Evolutionary conservation across 1,140 invertebrate genomes (phyloP).

Genomic region (Copidosoma floridanum): DNA sequence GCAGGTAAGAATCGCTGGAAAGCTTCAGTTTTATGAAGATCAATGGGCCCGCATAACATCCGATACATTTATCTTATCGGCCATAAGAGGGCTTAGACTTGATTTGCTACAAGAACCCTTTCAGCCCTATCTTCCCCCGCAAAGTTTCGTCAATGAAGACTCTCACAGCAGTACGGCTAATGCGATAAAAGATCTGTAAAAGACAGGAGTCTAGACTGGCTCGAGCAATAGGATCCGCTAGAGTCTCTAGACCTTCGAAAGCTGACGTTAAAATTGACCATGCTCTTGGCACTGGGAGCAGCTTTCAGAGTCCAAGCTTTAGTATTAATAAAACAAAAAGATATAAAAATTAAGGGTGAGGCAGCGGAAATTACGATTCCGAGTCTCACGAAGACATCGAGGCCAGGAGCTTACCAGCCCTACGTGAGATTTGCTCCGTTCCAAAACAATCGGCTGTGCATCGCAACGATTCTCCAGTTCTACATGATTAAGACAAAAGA

Average conservation of each 20-base stretch:
- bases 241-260: background rate
- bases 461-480: conserved; percentile 6
- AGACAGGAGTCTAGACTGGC: too few relatives aligned
- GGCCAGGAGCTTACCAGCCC: conserved; percentile 12
- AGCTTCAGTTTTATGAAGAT: too few relatives aligned
- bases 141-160: too few relatives aligned
- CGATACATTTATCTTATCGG: too few relatives aligned
- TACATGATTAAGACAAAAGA: background rate
- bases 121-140: too few relatives aligned
- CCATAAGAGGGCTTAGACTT: too few relatives aligned
- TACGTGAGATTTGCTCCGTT: conserved; percentile 15
- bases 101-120: too few relatives aligned
- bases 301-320: conserved; percentile 27
- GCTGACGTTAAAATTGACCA: background rate
- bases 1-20: too few relatives aligned
- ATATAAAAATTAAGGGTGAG: background rate
- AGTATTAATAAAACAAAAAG: conserved; percentile 6
- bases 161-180: too few relatives aligned
- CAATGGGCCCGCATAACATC: too few relatives aligned
- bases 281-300: conserved; percentile 28
- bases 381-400: conserved; percentile 18
- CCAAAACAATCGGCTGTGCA: conserved; percentile 15
- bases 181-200: too few relatives aligned
- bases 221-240: conserved; percentile 1
- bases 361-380: conserved; percentile 21